phyloP scores from a whole-genome alignment of 35 echinoderm and acorn worm species.

The Amphiura filiformis region DNA sequence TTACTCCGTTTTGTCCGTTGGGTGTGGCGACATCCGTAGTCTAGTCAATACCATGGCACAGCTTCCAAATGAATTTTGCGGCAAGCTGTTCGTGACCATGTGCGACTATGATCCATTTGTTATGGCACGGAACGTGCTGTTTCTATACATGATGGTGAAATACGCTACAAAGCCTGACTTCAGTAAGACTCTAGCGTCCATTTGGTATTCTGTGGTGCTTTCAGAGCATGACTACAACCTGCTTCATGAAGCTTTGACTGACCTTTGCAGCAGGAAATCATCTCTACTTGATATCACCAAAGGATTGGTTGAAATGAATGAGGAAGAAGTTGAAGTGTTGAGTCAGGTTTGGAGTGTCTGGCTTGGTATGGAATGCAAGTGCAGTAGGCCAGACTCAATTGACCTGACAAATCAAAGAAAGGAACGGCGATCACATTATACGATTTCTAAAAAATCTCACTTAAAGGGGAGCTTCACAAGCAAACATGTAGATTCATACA shows the following conservation, averaged over 20 bases:
- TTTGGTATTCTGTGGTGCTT: slow-evolving; percentile 49
- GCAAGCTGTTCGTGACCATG: slow-evolving; percentile 37
- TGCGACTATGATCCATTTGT: slow-evolving; percentile 54
- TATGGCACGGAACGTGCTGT: slow-evolving; percentile 56
- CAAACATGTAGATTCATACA: too few relatives aligned
- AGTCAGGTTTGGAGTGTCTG: background rate
- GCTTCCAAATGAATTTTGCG: slow-evolving; percentile 33
- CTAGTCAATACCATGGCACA: slow-evolving; percentile 43
- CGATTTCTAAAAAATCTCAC: too few relatives aligned
- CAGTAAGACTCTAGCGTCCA: background rate
- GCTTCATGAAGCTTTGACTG: slow-evolving; percentile 1
- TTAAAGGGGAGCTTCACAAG: too few relatives aligned
- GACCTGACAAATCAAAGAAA: slow-evolving; percentile 20
- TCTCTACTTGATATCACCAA: background rate
- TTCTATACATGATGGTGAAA: slow-evolving; percentile 32
- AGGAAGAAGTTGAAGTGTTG: background rate
- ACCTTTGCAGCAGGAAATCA: background rate
- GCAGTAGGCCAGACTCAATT: background rate
- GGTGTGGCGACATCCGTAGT: slow-evolving; percentile 56
- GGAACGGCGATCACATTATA: background rate
- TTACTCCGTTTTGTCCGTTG: slow-evolving; percentile 42
- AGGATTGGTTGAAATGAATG: background rate
- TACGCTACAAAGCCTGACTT: background rate
- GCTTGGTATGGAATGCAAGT: slow-evolving; percentile 9
- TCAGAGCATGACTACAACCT: slow-evolving; percentile 19